phyloP scores from a whole-genome alignment of 2,888 invertebrate genomes.

The Drosophila recens region DNA sequence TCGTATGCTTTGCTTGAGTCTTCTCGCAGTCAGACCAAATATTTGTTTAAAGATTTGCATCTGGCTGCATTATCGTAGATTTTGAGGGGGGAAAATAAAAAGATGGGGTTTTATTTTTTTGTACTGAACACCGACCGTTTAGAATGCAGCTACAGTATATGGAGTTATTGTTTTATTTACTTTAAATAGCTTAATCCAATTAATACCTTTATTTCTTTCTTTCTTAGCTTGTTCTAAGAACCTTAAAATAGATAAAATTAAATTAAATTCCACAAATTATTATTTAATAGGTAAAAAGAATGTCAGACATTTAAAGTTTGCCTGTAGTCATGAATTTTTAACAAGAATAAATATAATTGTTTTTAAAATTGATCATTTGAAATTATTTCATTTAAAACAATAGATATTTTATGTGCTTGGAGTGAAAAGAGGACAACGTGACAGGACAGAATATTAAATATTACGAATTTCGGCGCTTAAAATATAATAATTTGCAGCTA shows the following conservation, averaged over 20 bases:
- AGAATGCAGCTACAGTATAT: no score
- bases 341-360: no score
- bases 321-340: no score
- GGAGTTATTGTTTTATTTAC: background rate
- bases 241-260: no score
- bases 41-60: slow-evolving; percentile 79
- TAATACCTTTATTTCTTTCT: background rate
- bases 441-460: no score
- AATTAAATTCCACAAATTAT: no score
- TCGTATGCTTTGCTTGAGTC: background rate
- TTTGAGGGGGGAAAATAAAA: slow-evolving; percentile 15
- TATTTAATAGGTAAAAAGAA: no score
- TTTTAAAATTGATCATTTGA: no score
- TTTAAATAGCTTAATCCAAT: background rate
- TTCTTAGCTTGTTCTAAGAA: background rate
- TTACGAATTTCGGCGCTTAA: background rate
- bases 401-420: no score
- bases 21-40: slow-evolving; percentile 73
- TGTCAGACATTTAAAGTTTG: no score
- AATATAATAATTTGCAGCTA: background rate
- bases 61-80: slow-evolving; percentile 64
- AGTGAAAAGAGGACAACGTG: no score
- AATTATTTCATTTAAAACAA: no score
- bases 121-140: background rate
- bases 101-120: background rate